These are phyloP conservation scores for Nephrotoma guestfalica DNA, from an alignment of 2,888 invertebrate species.

Conservation along the genomic window DNA sequence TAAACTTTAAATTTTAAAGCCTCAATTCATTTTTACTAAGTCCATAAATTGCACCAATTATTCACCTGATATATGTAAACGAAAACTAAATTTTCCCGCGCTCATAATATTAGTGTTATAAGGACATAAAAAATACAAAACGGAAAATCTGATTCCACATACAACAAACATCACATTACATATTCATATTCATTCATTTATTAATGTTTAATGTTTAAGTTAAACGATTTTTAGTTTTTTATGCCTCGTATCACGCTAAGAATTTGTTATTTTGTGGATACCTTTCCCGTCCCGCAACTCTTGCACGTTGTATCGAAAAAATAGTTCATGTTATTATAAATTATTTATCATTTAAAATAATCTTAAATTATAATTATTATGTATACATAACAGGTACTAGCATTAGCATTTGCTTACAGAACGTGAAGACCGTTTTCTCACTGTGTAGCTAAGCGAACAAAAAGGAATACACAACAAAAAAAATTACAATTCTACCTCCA, in stretches of 20 bases:
- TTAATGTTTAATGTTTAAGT: neutral
- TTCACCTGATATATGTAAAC: too few relatives aligned
- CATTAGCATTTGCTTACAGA: neutral
- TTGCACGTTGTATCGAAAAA: neutral
- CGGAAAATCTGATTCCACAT: neutral
- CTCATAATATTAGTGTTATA: too few relatives aligned
- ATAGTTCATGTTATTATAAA: neutral
- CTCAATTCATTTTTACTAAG: too few relatives aligned
- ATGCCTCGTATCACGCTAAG: neutral
- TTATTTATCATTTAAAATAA: neutral
- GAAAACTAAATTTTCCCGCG: too few relatives aligned
- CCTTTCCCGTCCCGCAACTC: neutral
- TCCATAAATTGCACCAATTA: too few relatives aligned
- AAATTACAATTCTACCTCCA: neutral
- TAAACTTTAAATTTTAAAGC: too few relatives aligned
- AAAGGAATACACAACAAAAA: neutral
- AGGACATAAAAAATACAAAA: neutral
- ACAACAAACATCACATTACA: neutral
- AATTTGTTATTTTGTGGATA: neutral
- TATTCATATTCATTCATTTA: neutral
- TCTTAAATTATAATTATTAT: neutral
- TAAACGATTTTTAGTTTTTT: neutral
- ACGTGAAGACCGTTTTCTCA: neutral
- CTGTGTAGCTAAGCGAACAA: too few relatives aligned
- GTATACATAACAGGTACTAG: neutral